Conservation (phyloP, 2,888 invertebrate species). For the Tetragonisca angustula region DNA sequence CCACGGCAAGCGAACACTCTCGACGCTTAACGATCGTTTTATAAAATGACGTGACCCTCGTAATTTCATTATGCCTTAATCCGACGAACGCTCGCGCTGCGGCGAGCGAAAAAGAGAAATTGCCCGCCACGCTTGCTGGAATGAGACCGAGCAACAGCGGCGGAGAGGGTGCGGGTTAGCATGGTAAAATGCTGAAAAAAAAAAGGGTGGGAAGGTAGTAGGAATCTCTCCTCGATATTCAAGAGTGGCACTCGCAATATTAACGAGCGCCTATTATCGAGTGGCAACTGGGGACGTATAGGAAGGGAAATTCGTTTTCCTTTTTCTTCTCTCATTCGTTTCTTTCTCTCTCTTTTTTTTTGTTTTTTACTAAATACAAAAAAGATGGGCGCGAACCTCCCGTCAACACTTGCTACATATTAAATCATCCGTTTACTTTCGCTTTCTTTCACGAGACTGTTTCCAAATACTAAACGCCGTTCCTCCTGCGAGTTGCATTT, state of each 20-base stretch:
- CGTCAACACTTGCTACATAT: slow-evolving; percentile 3
- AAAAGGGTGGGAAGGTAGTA: slow-evolving; percentile 46
- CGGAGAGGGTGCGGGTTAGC: not conserved
- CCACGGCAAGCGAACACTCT: slow-evolving; percentile 55
- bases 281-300: slow-evolving; percentile 39
- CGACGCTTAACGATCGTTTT: slow-evolving; percentile 63
- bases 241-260: slow-evolving; percentile 60
- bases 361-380: slow-evolving; percentile 27
- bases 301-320: slow-evolving; percentile 48
- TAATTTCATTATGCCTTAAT: slow-evolving; percentile 65
- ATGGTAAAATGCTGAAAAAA: slow-evolving; percentile 48
- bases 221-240: slow-evolving; percentile 59
- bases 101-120: slow-evolving; percentile 26
- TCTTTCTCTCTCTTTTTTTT: not conserved
- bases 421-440: slow-evolving; percentile 13
- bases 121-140: not conserved
- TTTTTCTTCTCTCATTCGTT: slow-evolving; percentile 1
- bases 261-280: slow-evolving; percentile 64
- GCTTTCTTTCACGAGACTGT: slow-evolving; percentile 7
- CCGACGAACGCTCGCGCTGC: slow-evolving; percentile 54
- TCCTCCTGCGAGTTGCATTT: not conserved
- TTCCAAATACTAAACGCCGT: slow-evolving; percentile 14
- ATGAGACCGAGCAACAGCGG: not conserved
- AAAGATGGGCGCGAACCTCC: slow-evolving; percentile 40
- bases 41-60: slow-evolving; percentile 61